Evolutionary conservation across 2,888 invertebrate genomes (phyloP), one percentile per base, ranked within the genome.

Genomic region (Patella ulyssiponensis): DNA sequence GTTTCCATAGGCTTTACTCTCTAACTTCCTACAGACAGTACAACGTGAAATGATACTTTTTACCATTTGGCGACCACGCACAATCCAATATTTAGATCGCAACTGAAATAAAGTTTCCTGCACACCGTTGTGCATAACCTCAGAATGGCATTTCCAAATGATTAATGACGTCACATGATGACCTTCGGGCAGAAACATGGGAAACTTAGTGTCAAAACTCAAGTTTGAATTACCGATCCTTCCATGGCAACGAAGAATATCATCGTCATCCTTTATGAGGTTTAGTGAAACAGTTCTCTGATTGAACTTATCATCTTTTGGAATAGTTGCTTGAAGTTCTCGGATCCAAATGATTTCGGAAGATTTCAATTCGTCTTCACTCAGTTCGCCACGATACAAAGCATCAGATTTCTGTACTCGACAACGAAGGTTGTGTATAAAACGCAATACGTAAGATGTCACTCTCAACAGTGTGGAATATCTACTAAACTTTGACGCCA

Each of bases 81-180:
- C 58, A 58, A 58, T 20, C 58, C 58, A 58, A 17, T n/a, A 58
- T 58, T 58, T 58, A 17, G 58, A 58, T n/a, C 58, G n/a, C 17
- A 58, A 58, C 20, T 58, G 58, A 58, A 20, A 58, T 58, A 58
- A 58, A 58, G 58, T n/a, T 58, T 58, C 58, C 20, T 58, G 58
- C 58, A 58, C 58, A 58, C 58, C 58, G n/a, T n/a, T n/a, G 58
- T 58, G 58, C 58, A 58, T 58, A 17, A 14, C 58, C 17, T 58
- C 58, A 17, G 17, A 1, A 11, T 58, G 58, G 20, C n/a, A 58
- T 58, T n/a, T 58, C 58, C 17, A 58, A 15, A 58, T 58, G n/a
- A n/a, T 17, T 58, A 58, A 17, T n/a, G 17, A 58, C n/a, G 58
- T 58, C 17, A 58, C 17, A 58, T 58, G 58, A n/a, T 58, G 15